Conservation (phyloP, 2,797 vertebrate genomes). For the Ciconia nigra region DNA sequence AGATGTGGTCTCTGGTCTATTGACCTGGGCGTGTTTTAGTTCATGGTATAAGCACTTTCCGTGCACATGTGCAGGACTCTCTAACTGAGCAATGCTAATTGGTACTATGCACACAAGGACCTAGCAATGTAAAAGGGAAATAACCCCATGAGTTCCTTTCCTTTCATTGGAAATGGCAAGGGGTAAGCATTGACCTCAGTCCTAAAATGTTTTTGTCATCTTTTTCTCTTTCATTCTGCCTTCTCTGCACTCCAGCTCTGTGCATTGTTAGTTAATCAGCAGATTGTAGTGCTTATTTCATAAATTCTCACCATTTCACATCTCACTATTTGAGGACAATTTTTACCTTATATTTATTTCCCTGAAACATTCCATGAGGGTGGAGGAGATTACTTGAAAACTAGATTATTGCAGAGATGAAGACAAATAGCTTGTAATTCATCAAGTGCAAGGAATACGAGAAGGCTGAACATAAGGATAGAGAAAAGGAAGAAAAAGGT, state of each 20-base stretch:
- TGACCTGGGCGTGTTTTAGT: not conserved
- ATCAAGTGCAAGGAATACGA: not conserved
- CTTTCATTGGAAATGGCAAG: not conserved
- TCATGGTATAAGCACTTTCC: not conserved
- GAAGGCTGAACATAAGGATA: not conserved
- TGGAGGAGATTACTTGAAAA: not conserved
- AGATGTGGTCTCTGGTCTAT: not conserved
- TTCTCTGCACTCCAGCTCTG: not conserved
- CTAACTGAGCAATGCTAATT: not conserved
- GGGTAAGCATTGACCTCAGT: not conserved
- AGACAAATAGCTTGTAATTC: not conserved
- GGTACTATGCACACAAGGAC: rapidly evolving
- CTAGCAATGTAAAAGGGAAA: not conserved
- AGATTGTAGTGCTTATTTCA: not conserved
- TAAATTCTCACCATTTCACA: not conserved
- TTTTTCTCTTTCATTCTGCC: not conserved
- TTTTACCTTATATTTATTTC: not conserved
- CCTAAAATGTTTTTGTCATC: not conserved
- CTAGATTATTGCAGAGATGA: not conserved
- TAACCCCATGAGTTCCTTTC: not conserved
- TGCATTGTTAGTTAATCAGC: not conserved
- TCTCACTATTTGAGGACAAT: not conserved
- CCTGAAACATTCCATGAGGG: not conserved
- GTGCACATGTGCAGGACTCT: rapidly evolving
- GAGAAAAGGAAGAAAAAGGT: not conserved